phyloP scores from a whole-genome alignment of 2,797 vertebrate genomes.

The Pipistrellus pipistrellus region DNA sequence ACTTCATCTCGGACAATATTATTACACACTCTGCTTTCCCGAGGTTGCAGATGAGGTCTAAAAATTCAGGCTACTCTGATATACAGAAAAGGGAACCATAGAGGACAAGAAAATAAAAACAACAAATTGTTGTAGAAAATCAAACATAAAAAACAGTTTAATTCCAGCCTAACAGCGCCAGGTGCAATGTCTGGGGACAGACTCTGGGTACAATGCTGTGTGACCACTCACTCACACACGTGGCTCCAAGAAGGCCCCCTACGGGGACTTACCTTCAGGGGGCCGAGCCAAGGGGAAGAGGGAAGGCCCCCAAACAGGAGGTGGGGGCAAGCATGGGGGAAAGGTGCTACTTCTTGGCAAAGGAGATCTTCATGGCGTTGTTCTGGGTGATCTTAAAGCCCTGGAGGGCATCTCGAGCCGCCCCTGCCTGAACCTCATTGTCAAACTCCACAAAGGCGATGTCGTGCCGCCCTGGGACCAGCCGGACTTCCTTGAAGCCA shows the following conservation, averaged over 20 bases:
- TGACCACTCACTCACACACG: slow-evolving; percentile 67
- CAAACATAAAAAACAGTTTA: slow-evolving; percentile 83
- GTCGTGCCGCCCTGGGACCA: slow-evolving; percentile 95
- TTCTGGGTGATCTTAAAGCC: slow-evolving; percentile 98
- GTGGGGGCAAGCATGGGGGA: neutral
- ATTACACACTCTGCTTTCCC: neutral
- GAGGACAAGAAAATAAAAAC: slow-evolving; percentile 38
- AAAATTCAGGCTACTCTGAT: slow-evolving; percentile 21
- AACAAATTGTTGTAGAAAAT: slow-evolving; percentile 71
- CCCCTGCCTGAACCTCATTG: slow-evolving; percentile 95
- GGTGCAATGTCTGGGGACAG: slow-evolving; percentile 96
- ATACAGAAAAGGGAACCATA: neutral
- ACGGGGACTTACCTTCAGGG: slow-evolving; percentile 82
- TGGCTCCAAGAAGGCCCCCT: slow-evolving; percentile 75
- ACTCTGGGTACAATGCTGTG: slow-evolving; percentile 97
- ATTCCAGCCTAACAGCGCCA: slow-evolving; percentile 91
- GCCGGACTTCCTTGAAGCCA: slow-evolving; percentile 97
- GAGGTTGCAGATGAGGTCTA: neutral
- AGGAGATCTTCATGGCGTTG: slow-evolving; percentile 98
- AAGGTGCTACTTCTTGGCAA: slow-evolving; percentile 94
- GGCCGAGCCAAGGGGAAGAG: slow-evolving; percentile 60
- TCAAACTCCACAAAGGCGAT: slow-evolving; percentile 98
- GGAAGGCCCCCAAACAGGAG: slow-evolving; percentile 38
- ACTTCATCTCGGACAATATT: neutral
- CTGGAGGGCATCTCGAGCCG: slow-evolving; percentile 94